Base-by-base conservation (phyloP, 2,888 invertebrate genomes). In the Chrysotoxum bicinctum region DNA sequence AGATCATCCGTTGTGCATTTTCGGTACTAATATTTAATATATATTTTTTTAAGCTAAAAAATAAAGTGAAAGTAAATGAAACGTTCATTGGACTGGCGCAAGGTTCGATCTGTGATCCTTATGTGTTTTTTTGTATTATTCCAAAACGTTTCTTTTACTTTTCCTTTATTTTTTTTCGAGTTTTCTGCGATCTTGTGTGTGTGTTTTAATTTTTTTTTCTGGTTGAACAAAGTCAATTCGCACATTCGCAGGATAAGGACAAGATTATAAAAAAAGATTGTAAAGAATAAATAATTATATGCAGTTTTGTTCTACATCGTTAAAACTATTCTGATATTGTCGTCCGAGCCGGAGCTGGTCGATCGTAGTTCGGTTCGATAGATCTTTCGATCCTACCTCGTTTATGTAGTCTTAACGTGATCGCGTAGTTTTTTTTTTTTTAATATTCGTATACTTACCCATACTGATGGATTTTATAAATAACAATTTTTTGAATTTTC, bases 1-100 rank as follows among this genome's bases (percentile, higher is more conserved):
- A 89, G 87, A 87, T 85, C 88, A 90, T 90, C 89, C 87, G 89
- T 89, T 90, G 90, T 78, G 66, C 64, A 72, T 70, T 84, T 64
- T 79, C 79, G 84, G 84, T 84, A 80, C 37, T 7, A 23, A 19
- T 45, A 48, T 40, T 52, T 43, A 14, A 8, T 58, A 35, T n/a
- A 26, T 40, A 14, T 37, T 54, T 64, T 26, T 73, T 48, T 8
- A n/a, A 50, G 23, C 7, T 23, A 50, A 74, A 40, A 48, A 54
- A 35, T 69, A 68, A 82, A 72, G 64, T 76, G 72, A 76, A 82
- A 77, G 66, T 76, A 40, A 62, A 64, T 64, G 48, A 69, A 80
- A 23, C 68, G 45, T 52, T 70, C 48, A 58, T 66, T 64, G 73
- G 52, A 21, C 50, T 62, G 23, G 16, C 35, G 50, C 43, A 69